phyloP scores from a whole-genome alignment of 2,888 invertebrate genomes.

The Melipona beecheii region DNA sequence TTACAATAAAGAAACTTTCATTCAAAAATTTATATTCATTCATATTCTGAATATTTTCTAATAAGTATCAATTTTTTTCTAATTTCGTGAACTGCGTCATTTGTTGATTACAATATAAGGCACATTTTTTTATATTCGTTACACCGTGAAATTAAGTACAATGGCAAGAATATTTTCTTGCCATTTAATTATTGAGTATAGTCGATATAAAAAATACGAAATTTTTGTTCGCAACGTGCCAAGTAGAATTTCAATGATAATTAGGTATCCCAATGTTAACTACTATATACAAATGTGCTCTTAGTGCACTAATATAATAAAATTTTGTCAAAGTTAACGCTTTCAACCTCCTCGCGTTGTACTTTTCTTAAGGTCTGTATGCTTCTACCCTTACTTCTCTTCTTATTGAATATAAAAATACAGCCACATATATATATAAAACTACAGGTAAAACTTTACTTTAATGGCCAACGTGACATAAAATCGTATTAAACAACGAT shows the following conservation, averaged over 20 bases:
- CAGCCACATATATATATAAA: background rate
- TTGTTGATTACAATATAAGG: background rate
- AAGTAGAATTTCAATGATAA: background rate
- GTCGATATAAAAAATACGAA: background rate
- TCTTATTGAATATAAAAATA: slow-evolving; percentile 13
- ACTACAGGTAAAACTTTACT: background rate
- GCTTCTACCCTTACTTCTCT: background rate
- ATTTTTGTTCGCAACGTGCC: background rate
- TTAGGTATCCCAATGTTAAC: background rate
- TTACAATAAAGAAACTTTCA: too few relatives aligned
- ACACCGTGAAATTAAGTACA: background rate
- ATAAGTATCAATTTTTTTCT: too few relatives aligned
- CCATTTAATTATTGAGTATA: background rate
- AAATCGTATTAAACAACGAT: slow-evolving; percentile 11
- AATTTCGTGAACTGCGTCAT: too few relatives aligned
- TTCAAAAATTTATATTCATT: too few relatives aligned
- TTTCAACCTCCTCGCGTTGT: slow-evolving; percentile 30
- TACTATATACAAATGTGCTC: slow-evolving; percentile 39
- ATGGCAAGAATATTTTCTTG: too few relatives aligned
- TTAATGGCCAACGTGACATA: background rate
- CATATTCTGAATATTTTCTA: too few relatives aligned
- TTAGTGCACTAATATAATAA: slow-evolving; percentile 16
- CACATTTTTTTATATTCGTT: background rate
- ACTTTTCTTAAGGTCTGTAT: slow-evolving; percentile 21
- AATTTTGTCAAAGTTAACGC: slow-evolving; percentile 23